Conservation (phyloP, 1,140 invertebrate genomes). For the Pseudomyrmex flavicornis region DNA sequence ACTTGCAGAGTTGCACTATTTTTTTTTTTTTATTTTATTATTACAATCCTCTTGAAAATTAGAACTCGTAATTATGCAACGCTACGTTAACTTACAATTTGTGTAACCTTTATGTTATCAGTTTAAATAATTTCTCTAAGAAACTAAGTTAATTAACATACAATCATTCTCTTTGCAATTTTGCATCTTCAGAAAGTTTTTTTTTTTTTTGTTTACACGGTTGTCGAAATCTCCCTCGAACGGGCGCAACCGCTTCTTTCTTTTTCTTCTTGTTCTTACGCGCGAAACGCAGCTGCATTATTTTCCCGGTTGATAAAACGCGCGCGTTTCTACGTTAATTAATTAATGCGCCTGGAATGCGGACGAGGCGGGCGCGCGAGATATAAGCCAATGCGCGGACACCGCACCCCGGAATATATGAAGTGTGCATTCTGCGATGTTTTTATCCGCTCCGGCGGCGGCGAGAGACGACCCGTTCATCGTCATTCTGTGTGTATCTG, state of each 20-base stretch:
- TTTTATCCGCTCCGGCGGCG: constrained; percentile 24
- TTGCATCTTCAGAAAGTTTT: too few species aligned
- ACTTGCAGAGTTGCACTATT: background rate
- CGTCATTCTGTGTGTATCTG: constrained; percentile 29
- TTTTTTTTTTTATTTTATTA: background rate
- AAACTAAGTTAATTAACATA: too few species aligned
- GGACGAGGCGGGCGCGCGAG: constrained; percentile 6
- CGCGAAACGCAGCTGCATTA: constrained; percentile 8
- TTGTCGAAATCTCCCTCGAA: background rate
- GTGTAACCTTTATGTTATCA: too few species aligned
- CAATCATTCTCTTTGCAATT: too few species aligned
- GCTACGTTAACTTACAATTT: too few species aligned
- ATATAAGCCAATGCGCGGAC: constrained; percentile 19
- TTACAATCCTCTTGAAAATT: background rate
- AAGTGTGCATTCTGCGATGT: constrained; percentile 7
- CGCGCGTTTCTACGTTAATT: constrained; percentile 48
- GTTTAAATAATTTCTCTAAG: too few species aligned
- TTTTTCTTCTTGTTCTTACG: constrained; percentile 16
- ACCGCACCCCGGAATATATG: constrained; percentile 30
- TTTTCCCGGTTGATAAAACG: constrained; percentile 43
- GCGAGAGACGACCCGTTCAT: constrained; percentile 36
- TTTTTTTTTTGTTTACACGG: too few species aligned
- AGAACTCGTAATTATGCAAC: too few species aligned
- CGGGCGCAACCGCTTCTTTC: background rate
- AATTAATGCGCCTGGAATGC: constrained; percentile 53